Evolutionary conservation across 2,888 invertebrate species (phyloP).

Genomic region (Heliconius charithonia): DNA sequence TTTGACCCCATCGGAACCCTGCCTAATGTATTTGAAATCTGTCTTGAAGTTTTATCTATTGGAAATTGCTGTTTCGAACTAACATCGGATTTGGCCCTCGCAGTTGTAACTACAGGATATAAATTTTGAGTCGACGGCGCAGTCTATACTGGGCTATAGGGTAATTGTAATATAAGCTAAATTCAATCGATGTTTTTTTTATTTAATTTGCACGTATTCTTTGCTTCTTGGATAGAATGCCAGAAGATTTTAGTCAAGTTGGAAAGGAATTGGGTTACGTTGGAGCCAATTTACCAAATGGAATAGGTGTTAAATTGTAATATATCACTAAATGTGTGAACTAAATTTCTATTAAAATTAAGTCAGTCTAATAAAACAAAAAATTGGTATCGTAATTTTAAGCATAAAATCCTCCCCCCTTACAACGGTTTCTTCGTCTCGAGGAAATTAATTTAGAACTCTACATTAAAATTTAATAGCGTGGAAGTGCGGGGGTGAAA

Average conservation of each 20-base stretch:
- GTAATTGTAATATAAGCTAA: conserved; percentile 10
- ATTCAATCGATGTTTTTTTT: not conserved
- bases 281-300: no score
- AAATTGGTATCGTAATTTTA: conserved; percentile 6
- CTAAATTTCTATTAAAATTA: not conserved
- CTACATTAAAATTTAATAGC: conserved; percentile 85
- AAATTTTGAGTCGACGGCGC: conserved; percentile 74
- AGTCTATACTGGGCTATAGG: conserved; percentile 16
- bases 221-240: not conserved
- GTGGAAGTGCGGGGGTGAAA: conserved; percentile 81
- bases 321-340: not conserved
- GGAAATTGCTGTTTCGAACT: conserved; percentile 79
- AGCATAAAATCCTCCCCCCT: conserved; percentile 49
- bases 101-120: conserved; percentile 82
- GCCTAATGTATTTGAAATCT: conserved; percentile 83
- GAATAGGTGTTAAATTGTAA: not conserved
- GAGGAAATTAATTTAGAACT: conserved; percentile 72
- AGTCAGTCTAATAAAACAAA: conserved; percentile 4
- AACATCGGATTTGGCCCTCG: conserved; percentile 65
- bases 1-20: conserved; percentile 62
- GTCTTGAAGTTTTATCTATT: conserved; percentile 79
- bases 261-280: not conserved
- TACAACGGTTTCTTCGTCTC: conserved; percentile 82
- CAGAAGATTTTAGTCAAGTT: no score
- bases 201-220: not conserved